Base-by-base conservation (phyloP, 2,113 vertebrate species). In the Uria aalge region DNA sequence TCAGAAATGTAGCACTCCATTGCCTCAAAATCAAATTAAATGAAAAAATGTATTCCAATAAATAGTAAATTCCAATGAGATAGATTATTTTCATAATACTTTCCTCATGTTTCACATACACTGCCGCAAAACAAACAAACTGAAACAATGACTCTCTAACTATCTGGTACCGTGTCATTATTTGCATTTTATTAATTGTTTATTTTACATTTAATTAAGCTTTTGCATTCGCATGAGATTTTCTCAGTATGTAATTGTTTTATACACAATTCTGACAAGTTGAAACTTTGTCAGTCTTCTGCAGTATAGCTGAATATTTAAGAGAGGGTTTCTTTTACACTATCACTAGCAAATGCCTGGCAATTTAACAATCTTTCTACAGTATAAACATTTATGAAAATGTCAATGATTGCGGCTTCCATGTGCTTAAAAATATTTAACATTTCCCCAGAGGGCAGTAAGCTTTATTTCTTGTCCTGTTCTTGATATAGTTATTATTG, bases 301-400 rank as follows among this genome's bases (percentile, higher is more conserved):
- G 67, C 55, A 67, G 12, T 69, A 66, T 26, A 81, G 43, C 13
- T 69, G 45, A 93, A 47, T 73, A 76, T 74, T 77, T 78, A 88
- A 80, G 36, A 91, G 27, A 53, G 30, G 14, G 17, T 72, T 89
- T 95, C 40, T 85, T 85, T 91, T 72, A 72, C 20, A 53, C 21
- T 87, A 30, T 90, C 43, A 62, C 67, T 78, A 69, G 76, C 56
- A 94, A 94, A 87, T 73, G 34, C 41, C 38, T 68, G 79, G 47
- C 40, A 85, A 94, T 96, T 91, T 93, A 95, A 57, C 59, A 92
- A 66, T 66, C 18, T 88, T 40, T 77, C 64, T 52, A 47, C 15
- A 68, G 30, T 21, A 88, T 75, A 95, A 95, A 95, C 63, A 88
- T 91, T 91, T 94, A 92, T 55, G 67, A 64, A 95, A 75, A 83